Evolutionary conservation across 2,113 vertebrate genomes (phyloP).

Genomic region (Pandion haliaetus): DNA sequence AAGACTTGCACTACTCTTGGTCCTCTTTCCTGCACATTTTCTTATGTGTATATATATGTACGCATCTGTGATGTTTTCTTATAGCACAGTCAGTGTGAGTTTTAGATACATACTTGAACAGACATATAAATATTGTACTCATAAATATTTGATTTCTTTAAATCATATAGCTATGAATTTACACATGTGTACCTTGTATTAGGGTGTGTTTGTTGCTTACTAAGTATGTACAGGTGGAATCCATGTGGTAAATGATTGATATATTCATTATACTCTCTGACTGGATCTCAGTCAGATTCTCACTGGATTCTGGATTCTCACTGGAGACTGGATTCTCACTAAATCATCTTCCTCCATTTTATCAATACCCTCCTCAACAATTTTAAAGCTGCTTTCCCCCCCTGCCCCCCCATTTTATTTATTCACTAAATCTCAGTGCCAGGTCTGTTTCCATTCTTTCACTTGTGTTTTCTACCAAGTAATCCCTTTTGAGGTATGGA

Average conservation of each 20-base stretch:
- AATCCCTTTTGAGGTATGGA: neutral
- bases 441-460: neutral
- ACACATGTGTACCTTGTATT: neutral
- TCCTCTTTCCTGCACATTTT: conserved; percentile 50
- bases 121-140: neutral
- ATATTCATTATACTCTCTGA: neutral
- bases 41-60: conserved; percentile 14
- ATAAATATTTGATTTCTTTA: neutral
- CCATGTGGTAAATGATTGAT: neutral
- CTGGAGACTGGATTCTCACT: neutral
- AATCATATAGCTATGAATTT: neutral
- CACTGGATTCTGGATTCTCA: too few species aligned
- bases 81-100: too few species aligned
- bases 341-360: neutral
- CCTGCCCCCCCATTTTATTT: neutral
- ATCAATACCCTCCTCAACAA: neutral
- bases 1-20: conserved; percentile 60
- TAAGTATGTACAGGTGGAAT: neutral
- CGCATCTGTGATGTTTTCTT: neutral
- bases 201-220: neutral
- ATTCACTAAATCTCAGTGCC: neutral
- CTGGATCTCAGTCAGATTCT: too few species aligned
- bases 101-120: neutral
- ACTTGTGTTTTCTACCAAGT: neutral
- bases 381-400: neutral